Percentiles rank a stretch among this genome's conserved stretches.
Conservation (phyloP, 2,888 invertebrate genomes). For the Lumbricus terrestris region DNA sequence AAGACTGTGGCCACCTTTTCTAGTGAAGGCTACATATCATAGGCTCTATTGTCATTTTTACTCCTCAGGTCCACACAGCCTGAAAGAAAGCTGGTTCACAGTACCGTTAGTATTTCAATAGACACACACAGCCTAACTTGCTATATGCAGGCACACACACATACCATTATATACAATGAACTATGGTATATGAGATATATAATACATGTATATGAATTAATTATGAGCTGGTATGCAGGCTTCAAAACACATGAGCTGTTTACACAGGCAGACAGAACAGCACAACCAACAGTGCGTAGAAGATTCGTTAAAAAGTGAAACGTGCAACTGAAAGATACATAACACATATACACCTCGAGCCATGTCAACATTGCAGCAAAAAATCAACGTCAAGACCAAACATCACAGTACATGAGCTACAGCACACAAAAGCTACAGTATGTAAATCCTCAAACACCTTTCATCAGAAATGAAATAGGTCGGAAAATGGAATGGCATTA, state of each 20-base stretch:
- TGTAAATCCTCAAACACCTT: background rate
- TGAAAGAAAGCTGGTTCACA: background rate
- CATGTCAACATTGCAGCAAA: background rate
- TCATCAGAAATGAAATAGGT: background rate
- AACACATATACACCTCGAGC: background rate
- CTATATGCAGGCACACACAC: conserved; percentile 17
- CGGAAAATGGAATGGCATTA: background rate
- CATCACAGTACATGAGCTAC: background rate
- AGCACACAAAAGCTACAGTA: background rate
- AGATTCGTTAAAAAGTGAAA: background rate
- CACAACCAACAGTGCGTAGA: background rate
- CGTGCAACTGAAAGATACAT: background rate
- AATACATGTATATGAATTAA: background rate
- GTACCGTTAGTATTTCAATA: background rate
- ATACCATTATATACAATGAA: background rate
- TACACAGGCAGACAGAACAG: background rate
- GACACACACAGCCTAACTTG: conserved; percentile 10
- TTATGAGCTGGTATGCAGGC: background rate
- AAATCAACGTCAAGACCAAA: background rate
- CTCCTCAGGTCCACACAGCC: conserved; percentile 9
- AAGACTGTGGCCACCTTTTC: background rate
- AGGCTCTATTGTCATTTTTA: background rate
- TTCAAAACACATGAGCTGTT: background rate
- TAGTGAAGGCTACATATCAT: background rate
- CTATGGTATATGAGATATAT: background rate